Percentiles rank a stretch among this genome's conserved stretches.
These are phyloP conservation scores for Oconnorella tubifera DNA, from an alignment of 2,888 invertebrate genomes.

Conservation along the genomic window DNA sequence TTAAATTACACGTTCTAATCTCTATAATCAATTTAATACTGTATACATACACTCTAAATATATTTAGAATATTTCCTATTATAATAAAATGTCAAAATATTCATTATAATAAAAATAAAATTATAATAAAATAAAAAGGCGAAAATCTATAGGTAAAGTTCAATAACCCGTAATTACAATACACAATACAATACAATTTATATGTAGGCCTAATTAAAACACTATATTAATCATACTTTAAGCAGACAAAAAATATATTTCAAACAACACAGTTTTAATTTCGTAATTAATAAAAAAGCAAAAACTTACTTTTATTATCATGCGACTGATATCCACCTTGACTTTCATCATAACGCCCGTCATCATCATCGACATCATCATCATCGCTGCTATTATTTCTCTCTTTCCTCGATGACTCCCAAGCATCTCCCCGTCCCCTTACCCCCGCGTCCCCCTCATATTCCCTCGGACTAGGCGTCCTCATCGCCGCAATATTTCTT, in stretches of 20 bases:
- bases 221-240: too few relatives aligned
- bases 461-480: background rate
- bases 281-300: background rate
- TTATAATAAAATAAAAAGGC: background rate
- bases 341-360: background rate
- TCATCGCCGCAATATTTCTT: background rate
- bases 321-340: background rate
- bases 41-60: too few relatives aligned
- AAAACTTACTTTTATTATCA: background rate
- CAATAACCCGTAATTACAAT: background rate
- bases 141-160: background rate
- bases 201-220: too few relatives aligned
- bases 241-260: background rate
- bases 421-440: background rate
- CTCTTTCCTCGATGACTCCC: background rate
- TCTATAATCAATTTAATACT: too few relatives aligned
- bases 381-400: too few relatives aligned
- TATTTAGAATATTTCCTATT: too few relatives aligned
- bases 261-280: background rate
- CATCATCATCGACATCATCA: too few relatives aligned
- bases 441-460: background rate
- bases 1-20: too few relatives aligned
- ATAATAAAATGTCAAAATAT: too few relatives aligned
- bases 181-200: too few relatives aligned
- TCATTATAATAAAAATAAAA: too few relatives aligned